These are phyloP conservation scores for Drosophila percnosoma DNA, from an alignment of 2,888 invertebrate species.

Conservation along the genomic window DNA sequence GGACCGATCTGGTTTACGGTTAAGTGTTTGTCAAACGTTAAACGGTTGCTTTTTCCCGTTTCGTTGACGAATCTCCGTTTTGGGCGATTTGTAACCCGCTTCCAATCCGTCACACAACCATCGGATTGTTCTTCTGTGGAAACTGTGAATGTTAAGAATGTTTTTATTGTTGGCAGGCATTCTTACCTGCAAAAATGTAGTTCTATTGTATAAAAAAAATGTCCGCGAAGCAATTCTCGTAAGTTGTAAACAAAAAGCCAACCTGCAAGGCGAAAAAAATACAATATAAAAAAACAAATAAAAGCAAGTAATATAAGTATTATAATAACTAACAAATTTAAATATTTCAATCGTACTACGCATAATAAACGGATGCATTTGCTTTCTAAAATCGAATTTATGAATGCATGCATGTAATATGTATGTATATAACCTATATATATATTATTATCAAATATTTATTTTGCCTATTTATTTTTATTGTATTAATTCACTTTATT, in stretches of 20 bases:
- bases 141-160: constrained; percentile 8
- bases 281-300: background rate
- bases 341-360: background rate
- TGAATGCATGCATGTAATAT: background rate
- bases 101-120: constrained; percentile 85
- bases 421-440: background rate
- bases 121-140: constrained; percentile 67
- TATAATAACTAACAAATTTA: background rate
- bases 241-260: constrained; percentile 6
- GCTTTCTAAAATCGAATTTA: background rate
- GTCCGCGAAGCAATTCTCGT: constrained; percentile 6
- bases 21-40: constrained; percentile 36
- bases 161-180: background rate
- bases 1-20: constrained; percentile 12
- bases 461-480: background rate
- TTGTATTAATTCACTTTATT: background rate
- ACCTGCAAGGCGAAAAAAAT: constrained; percentile 2
- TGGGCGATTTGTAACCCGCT: constrained; percentile 77
- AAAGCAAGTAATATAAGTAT: background rate
- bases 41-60: constrained; percentile 29
- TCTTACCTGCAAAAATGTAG: constrained; percentile 24
- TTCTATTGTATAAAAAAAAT: constrained; percentile 23
- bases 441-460: background rate
- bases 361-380: background rate
- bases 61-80: constrained; percentile 62